Evolutionary conservation across 2,888 invertebrate genomes (phyloP).

Genomic region (Phyllotreta striolata): DNA sequence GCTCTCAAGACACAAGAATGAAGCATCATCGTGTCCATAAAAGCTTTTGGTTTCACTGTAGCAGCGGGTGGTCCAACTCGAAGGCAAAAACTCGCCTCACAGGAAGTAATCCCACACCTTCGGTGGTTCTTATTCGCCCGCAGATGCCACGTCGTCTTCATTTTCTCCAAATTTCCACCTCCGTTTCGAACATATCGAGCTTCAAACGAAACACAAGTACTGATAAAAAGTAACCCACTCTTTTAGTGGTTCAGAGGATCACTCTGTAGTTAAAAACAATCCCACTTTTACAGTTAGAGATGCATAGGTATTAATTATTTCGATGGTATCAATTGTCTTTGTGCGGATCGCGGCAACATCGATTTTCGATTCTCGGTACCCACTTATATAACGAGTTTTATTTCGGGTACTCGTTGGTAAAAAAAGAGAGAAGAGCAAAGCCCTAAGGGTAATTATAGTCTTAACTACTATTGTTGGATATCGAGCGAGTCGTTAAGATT

Average conservation of each 20-base stretch:
- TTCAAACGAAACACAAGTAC: background rate
- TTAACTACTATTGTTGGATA: slow-evolving; percentile 25
- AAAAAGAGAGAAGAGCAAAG: slow-evolving; percentile 12
- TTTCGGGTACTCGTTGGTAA: slow-evolving; percentile 17
- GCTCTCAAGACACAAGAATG: slow-evolving; percentile 17
- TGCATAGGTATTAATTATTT: too few relatives aligned
- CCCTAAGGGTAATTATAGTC: slow-evolving; percentile 26
- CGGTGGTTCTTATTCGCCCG: slow-evolving; percentile 1
- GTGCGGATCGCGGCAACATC: slow-evolving; percentile 12
- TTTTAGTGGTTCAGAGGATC: background rate
- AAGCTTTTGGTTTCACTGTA: slow-evolving; percentile 28
- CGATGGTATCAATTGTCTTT: background rate
- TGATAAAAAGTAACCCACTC: background rate
- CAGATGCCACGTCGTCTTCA: slow-evolving; percentile 2
- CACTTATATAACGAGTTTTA: slow-evolving; percentile 36
- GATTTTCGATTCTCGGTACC: slow-evolving; percentile 20
- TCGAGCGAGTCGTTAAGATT: slow-evolving; percentile 20
- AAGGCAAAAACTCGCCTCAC: slow-evolving; percentile 35
- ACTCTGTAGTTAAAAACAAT: background rate
- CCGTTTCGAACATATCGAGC: background rate
- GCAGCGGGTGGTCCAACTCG: slow-evolving; percentile 35
- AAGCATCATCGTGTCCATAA: slow-evolving; percentile 15
- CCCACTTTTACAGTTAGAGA: slow-evolving; percentile 1
- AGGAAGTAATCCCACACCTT: slow-evolving; percentile 38
- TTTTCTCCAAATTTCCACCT: background rate